Conservation (phyloP, 1,140 invertebrate species). For the Scaptodrosophila lebanonensis region DNA sequence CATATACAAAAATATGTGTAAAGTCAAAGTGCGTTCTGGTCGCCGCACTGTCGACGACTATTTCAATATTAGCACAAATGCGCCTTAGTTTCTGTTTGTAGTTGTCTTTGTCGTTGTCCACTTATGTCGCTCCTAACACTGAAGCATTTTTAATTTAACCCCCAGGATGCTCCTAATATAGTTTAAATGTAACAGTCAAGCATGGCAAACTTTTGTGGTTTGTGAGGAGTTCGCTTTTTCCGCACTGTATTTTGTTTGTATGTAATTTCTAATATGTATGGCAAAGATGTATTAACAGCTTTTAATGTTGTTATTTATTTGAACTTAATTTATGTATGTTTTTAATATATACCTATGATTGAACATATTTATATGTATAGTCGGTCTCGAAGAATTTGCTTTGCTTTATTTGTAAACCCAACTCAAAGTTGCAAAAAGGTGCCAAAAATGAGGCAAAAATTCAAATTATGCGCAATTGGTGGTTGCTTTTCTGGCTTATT, state of each 20-base stretch:
- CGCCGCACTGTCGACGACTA: slow-evolving; percentile 14
- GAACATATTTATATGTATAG: too few species aligned
- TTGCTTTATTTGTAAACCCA: too few species aligned
- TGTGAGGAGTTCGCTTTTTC: slow-evolving; percentile 13
- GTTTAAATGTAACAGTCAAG: slow-evolving; percentile 37
- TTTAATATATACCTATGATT: slow-evolving; percentile 24
- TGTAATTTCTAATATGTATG: slow-evolving; percentile 36
- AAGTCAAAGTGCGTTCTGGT: slow-evolving; percentile 54
- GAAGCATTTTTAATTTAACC: background rate
- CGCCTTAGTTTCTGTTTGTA: slow-evolving; percentile 35
- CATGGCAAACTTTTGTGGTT: slow-evolving; percentile 36
- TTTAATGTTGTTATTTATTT: slow-evolving; percentile 63
- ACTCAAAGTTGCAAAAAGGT: too few species aligned
- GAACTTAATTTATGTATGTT: slow-evolving; percentile 50
- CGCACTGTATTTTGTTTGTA: slow-evolving; percentile 35
- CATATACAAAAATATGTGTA: slow-evolving; percentile 27
- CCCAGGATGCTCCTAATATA: too few species aligned
- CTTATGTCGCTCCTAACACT: slow-evolving; percentile 55
- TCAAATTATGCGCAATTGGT: too few species aligned
- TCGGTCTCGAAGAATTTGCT: too few species aligned
- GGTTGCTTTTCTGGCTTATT: too few species aligned
- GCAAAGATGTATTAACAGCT: slow-evolving; percentile 44
- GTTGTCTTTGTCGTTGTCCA: slow-evolving; percentile 45
- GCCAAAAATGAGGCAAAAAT: too few species aligned
- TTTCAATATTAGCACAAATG: too few species aligned